Conservation (phyloP, 2,888 invertebrate genomes). For the Parnassius orleans region DNA sequence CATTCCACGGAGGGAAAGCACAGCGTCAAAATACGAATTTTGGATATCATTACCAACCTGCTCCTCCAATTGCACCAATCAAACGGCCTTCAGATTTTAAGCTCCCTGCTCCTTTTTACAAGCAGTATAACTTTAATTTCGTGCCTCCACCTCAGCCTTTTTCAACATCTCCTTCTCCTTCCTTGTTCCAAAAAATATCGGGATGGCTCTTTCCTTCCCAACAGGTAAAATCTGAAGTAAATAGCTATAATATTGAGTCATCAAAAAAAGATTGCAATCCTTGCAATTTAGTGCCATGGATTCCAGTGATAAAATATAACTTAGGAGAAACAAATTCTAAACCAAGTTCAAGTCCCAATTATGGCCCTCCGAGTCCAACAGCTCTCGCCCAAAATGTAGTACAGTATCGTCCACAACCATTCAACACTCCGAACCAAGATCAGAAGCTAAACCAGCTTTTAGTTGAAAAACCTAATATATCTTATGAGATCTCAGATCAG, state of each 20-base stretch:
- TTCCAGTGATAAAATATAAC: slow-evolving; percentile 83
- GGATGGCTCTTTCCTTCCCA: slow-evolving; percentile 82
- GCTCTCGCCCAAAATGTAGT: slow-evolving; percentile 49
- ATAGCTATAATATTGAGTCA: slow-evolving; percentile 49
- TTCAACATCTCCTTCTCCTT: slow-evolving; percentile 66
- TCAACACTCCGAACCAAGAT: slow-evolving; percentile 43
- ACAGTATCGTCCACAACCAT: slow-evolving; percentile 51
- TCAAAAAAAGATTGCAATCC: slow-evolving; percentile 85
- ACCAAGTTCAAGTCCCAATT: slow-evolving; percentile 57
- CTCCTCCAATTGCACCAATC: slow-evolving; percentile 45
- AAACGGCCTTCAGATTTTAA: slow-evolving; percentile 55
- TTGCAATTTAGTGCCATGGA: slow-evolving; percentile 91
- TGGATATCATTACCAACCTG: slow-evolving; percentile 60
- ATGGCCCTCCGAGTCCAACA: slow-evolving; percentile 69
- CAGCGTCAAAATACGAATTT: slow-evolving; percentile 60
- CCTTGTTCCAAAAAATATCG: slow-evolving; percentile 81
- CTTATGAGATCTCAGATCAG: slow-evolving; percentile 55
- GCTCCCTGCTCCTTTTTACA: slow-evolving; percentile 72
- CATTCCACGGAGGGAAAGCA: slow-evolving; percentile 60
- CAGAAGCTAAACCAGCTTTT: slow-evolving; percentile 42
- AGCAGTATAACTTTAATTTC: slow-evolving; percentile 72
- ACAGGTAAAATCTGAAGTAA: slow-evolving; percentile 51
- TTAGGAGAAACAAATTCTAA: slow-evolving; percentile 58
- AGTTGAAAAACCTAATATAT: slow-evolving; percentile 49
- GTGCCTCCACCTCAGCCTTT: slow-evolving; percentile 71